Evolutionary conservation across 1,140 invertebrate species (phyloP).

Genomic region (Drosophila pandora): DNA sequence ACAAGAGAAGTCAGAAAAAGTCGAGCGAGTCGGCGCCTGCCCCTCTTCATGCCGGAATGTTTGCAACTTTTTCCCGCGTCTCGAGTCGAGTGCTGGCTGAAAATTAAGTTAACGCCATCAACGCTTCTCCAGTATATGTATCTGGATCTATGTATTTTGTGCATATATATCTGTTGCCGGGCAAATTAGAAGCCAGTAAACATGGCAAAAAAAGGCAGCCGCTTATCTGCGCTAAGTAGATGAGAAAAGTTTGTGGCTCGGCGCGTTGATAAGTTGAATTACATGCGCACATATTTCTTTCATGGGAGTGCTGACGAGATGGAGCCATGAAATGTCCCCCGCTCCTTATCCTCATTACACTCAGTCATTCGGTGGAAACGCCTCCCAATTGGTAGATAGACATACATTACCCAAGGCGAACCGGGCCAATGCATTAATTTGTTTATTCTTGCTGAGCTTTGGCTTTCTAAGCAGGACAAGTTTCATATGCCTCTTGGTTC

Average conservation of each 20-base stretch:
- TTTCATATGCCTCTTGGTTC: constrained; percentile 20
- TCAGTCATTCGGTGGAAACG: constrained; percentile 15
- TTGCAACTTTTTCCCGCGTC: constrained; percentile 22
- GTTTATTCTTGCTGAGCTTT: constrained; percentile 54
- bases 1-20: constrained; percentile 74
- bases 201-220: constrained; percentile 57
- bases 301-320: constrained; percentile 39
- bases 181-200: constrained; percentile 79
- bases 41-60: constrained; percentile 23
- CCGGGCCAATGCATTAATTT: constrained; percentile 62
- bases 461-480: constrained; percentile 47
- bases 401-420: constrained; percentile 33
- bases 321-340: constrained; percentile 1
- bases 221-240: constrained; percentile 81
- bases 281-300: constrained; percentile 64
- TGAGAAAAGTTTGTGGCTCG: constrained; percentile 79
- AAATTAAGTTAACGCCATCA: constrained; percentile 81
- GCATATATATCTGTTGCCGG: constrained; percentile 28
- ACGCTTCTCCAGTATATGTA: constrained; percentile 57
- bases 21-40: constrained; percentile 9
- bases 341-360: not conserved
- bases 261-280: constrained; percentile 78
- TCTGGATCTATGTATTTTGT: constrained; percentile 1
- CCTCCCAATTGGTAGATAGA: constrained; percentile 31
- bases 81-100: constrained; percentile 60